Evolutionary conservation across 2,888 invertebrate genomes (phyloP), one percentile per base, ranked within the genome.

Genomic region (Erebia ligea): DNA sequence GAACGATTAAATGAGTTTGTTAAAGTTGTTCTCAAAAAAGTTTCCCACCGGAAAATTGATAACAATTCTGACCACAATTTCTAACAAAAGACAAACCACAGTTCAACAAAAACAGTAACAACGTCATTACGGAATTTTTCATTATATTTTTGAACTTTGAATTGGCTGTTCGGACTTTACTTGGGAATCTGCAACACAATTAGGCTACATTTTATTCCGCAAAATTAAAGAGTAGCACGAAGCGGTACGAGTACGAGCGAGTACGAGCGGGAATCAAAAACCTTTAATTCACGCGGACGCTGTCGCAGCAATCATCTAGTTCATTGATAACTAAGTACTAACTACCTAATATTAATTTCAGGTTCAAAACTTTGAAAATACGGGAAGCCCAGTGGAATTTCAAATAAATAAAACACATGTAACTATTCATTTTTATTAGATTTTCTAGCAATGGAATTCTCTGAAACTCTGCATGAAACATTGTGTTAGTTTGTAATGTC

Each of bases 401-500:
- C 54, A 57, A 57, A 13, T 5, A 15, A 57, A 57, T 19, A 25
- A 57, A 57, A 57, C 8, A 13, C 6, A 34, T 6, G 34, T 34
- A 6, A 34, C 34, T 57, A 25, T 57, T 25, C 25, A 25, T 25
- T 21, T 57, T 6, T 9, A 54, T 54, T 54, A 10, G 54, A 54
- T 54, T 54, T 54, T 19, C 2, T 9, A 58, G 58, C 48, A 1
- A 15, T 21, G 25, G 50, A 10, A 17, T 17, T 10, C 54, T n/a
- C 17, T 25, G n/a, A n/a, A 50, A 21, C 52, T 52, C 64, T 34
- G 17, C 34, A 52, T 52, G 21, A 50, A 50, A 52, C 52, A 52
- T 64, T n/a, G 64, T 64, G 56, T 65, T 54, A 54, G 40, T 45
- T 66, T 57, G 57, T 64, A 64, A 64, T 34, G 52, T 54, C 57